Conservation (phyloP, 2,888 invertebrate species). For the Spatulosminthurus flaviceps region DNA sequence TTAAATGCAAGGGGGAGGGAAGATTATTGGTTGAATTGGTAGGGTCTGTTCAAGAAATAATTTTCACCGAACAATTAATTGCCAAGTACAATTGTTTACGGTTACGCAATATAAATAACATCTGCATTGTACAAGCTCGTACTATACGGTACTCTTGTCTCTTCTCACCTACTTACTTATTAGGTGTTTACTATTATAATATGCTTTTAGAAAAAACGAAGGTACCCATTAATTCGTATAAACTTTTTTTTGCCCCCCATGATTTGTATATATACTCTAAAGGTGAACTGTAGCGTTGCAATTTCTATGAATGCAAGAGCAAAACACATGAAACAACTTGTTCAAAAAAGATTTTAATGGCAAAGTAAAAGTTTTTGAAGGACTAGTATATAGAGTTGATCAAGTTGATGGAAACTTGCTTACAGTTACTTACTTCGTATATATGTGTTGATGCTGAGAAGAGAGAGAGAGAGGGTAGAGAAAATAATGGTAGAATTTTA, state of each 20-base stretch:
- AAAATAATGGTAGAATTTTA: neutral
- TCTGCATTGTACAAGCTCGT: constrained; percentile 9
- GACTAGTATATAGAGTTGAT: constrained; percentile 8
- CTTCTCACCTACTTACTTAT: constrained; percentile 7
- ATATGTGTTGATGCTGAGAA: neutral
- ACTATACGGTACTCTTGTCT: neutral
- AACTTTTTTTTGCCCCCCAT: neutral
- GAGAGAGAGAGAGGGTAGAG: constrained; percentile 7
- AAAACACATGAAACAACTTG: neutral
- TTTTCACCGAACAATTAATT: neutral
- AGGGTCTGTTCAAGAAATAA: neutral
- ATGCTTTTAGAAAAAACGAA: constrained; percentile 2
- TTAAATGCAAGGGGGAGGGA: neutral
- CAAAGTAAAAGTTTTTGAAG: constrained; percentile 18
- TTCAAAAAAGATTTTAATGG: constrained; percentile 10
- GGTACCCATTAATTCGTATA: constrained; percentile 2
- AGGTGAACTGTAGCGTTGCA: constrained; percentile 6
- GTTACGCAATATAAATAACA: constrained; percentile 14
- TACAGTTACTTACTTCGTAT: no score
- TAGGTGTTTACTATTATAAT: neutral
- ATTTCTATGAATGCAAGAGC: neutral
- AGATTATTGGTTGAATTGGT: neutral
- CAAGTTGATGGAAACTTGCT: constrained; percentile 12
- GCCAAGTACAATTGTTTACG: constrained; percentile 5
- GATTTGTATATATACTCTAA: neutral